phyloP scores from a whole-genome alignment of 2,888 invertebrate genomes.

The Tetropium fuscum region DNA sequence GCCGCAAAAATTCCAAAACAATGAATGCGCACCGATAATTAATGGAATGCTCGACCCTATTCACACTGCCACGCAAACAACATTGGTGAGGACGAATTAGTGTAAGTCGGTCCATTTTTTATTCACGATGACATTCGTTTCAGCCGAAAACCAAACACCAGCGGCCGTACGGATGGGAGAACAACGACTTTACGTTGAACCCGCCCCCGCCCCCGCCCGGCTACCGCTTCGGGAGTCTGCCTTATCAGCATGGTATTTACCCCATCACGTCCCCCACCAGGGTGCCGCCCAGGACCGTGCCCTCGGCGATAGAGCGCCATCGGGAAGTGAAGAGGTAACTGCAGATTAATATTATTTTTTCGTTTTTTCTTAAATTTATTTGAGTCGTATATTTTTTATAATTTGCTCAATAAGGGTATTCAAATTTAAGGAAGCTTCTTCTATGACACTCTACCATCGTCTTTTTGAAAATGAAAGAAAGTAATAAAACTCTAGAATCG shows the following conservation, averaged over 20 bases:
- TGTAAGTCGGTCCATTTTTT: conserved; percentile 6
- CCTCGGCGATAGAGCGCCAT: conserved; percentile 80
- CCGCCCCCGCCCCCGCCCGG: conserved; percentile 73
- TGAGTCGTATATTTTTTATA: no score
- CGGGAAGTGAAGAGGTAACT: conserved; percentile 79
- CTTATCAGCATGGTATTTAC: conserved; percentile 71
- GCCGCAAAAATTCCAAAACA: conserved; percentile 65
- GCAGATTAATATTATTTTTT: no score
- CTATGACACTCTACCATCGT: no score
- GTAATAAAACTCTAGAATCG: no score
- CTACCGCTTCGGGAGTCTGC: conserved; percentile 76
- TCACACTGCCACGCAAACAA: conserved; percentile 81
- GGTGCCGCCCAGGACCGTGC: conserved; percentile 76
- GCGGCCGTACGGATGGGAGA: conserved; percentile 81
- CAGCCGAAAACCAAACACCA: conserved; percentile 83
- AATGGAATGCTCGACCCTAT: conserved; percentile 66
- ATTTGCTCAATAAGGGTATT: no score
- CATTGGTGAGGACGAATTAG: conserved; percentile 73
- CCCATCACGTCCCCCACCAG: conserved; percentile 68
- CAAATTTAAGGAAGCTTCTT: no score
- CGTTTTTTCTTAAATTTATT: no score
- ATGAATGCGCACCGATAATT: conserved; percentile 51
- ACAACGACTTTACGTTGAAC: conserved; percentile 62
- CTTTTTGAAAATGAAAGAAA: no score
- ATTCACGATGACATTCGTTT: conserved; percentile 51